A percentile compares a stretch with the other conserved stretches of the same genome.
Evolutionary conservation across 1,140 invertebrate genomes (phyloP).

Genomic region (Apis mellifera): DNA sequence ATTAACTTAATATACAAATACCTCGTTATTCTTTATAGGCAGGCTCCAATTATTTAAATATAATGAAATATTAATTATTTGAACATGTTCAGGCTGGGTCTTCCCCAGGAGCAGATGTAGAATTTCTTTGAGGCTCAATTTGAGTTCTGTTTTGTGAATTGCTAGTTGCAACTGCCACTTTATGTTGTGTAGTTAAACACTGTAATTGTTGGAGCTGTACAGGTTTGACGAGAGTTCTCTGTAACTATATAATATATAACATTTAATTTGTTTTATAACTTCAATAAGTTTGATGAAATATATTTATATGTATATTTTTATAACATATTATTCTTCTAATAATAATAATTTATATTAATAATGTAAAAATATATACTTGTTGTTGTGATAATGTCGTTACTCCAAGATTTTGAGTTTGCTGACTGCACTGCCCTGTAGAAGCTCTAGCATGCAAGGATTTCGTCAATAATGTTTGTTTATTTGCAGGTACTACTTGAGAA

Average conservation of each 20-base stretch:
- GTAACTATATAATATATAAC: constrained; percentile 71
- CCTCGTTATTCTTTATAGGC: constrained; percentile 58
- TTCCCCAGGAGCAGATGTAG: constrained; percentile 68
- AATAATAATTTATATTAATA: constrained; percentile 15
- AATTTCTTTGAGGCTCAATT: constrained; percentile 73
- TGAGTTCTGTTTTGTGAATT: constrained; percentile 75
- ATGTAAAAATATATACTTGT: constrained; percentile 69
- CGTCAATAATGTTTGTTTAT: constrained; percentile 79
- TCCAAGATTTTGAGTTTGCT: constrained; percentile 76
- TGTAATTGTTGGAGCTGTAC: constrained; percentile 80
- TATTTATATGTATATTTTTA: neutral
- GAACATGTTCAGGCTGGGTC: constrained; percentile 72
- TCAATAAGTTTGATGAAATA: neutral
- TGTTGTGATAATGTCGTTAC: constrained; percentile 78
- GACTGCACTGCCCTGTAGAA: constrained; percentile 75
- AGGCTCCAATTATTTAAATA: constrained; percentile 68
- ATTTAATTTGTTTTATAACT: neutral
- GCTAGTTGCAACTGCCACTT: constrained; percentile 74
- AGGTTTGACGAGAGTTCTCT: constrained; percentile 75
- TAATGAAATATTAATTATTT: constrained; percentile 61
- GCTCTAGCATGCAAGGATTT: constrained; percentile 78
- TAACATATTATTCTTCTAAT: neutral
- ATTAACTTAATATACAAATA: constrained; percentile 51
- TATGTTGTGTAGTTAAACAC: constrained; percentile 78
- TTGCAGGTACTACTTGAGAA: constrained; percentile 77